Percentiles rank a stretch among this genome's conserved stretches.
These are phyloP conservation scores for Philereme vetulata DNA, from an alignment of 2,888 invertebrate genomes.

Conservation along the genomic window DNA sequence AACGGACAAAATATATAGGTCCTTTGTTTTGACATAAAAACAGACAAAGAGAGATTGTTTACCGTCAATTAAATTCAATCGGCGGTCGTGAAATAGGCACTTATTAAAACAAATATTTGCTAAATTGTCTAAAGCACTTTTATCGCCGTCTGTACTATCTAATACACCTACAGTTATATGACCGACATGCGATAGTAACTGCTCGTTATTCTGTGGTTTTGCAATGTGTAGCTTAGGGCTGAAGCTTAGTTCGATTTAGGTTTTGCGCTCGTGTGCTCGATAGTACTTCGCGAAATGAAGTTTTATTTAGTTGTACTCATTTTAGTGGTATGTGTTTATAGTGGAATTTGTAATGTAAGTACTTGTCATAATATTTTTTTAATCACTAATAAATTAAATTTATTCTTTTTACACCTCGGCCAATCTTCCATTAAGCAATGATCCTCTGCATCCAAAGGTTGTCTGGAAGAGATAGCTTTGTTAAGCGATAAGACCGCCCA, in stretches of 20 bases:
- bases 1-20: too few relatives aligned
- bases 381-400: too few relatives aligned
- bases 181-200: slow-evolving; percentile 24
- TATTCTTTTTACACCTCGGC: too few relatives aligned
- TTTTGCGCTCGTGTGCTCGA: slow-evolving; percentile 23
- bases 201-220: slow-evolving; percentile 14
- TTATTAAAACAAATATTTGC: neutral
- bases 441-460: too few relatives aligned
- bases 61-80: too few relatives aligned
- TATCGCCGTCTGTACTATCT: slow-evolving; percentile 25
- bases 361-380: neutral
- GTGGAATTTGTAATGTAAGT: slow-evolving; percentile 33
- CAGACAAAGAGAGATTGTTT: too few relatives aligned
- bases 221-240: slow-evolving; percentile 23
- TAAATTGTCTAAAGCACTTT: slow-evolving; percentile 24
- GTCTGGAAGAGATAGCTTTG: too few relatives aligned
- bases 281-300: slow-evolving; percentile 30
- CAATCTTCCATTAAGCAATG: too few relatives aligned
- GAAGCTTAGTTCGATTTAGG: slow-evolving; percentile 36
- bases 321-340: slow-evolving; percentile 21
- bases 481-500: too few relatives aligned
- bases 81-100: neutral
- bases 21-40: too few relatives aligned
- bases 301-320: slow-evolving; percentile 26
- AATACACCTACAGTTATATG: slow-evolving; percentile 29